These are phyloP conservation scores for Lophotis ruficrista DNA, from an alignment of 2,113 vertebrate species.

Conservation along the genomic window DNA sequence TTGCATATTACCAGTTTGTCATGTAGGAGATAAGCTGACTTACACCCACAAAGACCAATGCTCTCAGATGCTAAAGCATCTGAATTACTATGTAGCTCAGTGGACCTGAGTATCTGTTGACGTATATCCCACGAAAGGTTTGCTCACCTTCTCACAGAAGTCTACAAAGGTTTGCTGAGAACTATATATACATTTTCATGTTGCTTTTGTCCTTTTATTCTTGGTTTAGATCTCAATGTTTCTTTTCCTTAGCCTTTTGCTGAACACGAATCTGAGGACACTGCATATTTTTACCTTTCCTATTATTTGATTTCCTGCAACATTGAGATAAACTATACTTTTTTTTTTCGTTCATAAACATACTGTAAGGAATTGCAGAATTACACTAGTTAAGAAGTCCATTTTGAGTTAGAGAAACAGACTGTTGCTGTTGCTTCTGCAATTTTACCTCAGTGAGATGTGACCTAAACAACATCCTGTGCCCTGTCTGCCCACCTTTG, in stretches of 20 bases:
- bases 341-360: neutral
- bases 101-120: neutral
- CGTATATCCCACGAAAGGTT: neutral
- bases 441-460: neutral
- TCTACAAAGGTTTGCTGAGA: neutral
- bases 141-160: neutral
- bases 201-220: neutral
- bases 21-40: neutral
- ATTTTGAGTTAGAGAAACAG: neutral
- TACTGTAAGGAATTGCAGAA: neutral
- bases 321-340: neutral
- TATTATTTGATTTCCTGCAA: neutral
- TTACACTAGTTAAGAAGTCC: neutral
- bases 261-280: neutral
- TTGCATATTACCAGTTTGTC: neutral
- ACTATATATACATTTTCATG: accelerated
- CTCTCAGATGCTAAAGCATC: neutral
- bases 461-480: neutral
- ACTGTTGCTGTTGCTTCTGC: neutral
- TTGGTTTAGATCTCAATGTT: neutral
- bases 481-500: neutral
- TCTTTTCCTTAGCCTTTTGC: neutral
- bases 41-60: neutral
- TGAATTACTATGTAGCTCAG: neutral
- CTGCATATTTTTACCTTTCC: neutral